Conservation (phyloP, 2,888 invertebrate species). For the Antheraea yamamai region DNA sequence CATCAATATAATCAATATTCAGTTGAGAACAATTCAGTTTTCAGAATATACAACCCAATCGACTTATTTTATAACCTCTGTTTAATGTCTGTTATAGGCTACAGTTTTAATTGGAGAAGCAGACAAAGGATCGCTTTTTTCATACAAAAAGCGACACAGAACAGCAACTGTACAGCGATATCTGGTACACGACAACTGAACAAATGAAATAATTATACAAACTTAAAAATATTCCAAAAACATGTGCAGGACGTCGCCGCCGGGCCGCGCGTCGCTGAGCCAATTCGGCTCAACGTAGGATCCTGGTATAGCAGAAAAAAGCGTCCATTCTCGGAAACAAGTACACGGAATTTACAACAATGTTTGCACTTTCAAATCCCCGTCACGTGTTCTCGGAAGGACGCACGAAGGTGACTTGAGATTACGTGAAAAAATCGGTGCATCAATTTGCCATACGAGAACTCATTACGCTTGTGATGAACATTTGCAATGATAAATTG, state of each 20-base stretch:
- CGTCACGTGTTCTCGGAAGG: slow-evolving; percentile 68
- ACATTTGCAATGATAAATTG: slow-evolving; percentile 25
- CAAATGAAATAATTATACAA: slow-evolving; percentile 20
- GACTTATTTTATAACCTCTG: too few relatives aligned
- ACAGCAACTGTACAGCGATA: background rate
- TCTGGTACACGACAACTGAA: slow-evolving; percentile 8
- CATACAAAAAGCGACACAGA: too few relatives aligned
- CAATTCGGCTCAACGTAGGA: slow-evolving; percentile 61
- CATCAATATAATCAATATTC: too few relatives aligned
- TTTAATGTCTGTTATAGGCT: too few relatives aligned
- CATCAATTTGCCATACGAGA: slow-evolving; percentile 58
- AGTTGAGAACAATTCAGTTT: too few relatives aligned
- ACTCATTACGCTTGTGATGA: slow-evolving; percentile 61
- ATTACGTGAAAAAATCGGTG: slow-evolving; percentile 55
- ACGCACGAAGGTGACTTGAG: slow-evolving; percentile 54
- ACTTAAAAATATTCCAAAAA: slow-evolving; percentile 30
- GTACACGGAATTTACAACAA: slow-evolving; percentile 50
- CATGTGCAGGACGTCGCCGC: slow-evolving; percentile 52
- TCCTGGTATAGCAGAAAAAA: slow-evolving; percentile 22
- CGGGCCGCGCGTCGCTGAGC: slow-evolving; percentile 51
- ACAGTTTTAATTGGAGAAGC: too few relatives aligned
- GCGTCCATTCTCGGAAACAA: slow-evolving; percentile 23
- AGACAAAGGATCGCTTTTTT: background rate
- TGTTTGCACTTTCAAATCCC: slow-evolving; percentile 45
- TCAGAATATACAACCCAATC: too few relatives aligned